Evolutionary conservation across 2,113 vertebrate genomes (phyloP), one percentile per base, ranked within the genome.

Genomic region (Montifringilla adamsi): DNA sequence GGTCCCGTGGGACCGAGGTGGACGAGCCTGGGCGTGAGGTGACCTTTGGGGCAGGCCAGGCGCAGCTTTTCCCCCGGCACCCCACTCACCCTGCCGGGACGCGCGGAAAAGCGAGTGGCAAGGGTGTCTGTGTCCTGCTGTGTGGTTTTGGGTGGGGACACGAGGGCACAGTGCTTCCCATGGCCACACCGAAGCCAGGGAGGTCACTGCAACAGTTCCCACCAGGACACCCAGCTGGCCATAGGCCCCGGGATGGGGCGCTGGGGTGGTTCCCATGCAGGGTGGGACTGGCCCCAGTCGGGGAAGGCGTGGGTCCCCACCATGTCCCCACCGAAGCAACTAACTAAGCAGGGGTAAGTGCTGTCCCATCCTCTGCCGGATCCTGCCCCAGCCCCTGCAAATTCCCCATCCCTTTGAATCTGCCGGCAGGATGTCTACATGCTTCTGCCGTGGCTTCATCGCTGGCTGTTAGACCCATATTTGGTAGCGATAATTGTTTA

Each of bases 401-500:
- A 31, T 52, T 92, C 75, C 83, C 66, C 12, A 16, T 31, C 46
- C 78, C 95, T 87, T 96, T 85, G 94, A 94, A 93, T 96, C 63
- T 87, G 68, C 93, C 94, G 94, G 93, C 81, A 95, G 95, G 91
- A 96, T 91, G 85, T 95, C 83, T 93, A 33, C 82, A 90, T 93
- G 94, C 60, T 91, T 91, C 75, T 93, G 70, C 89, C 16, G 76
- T 90, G 91, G 60, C 87, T 96, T 96, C 96, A 96, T 95, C 85
- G 85, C 96, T 88, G 82, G 41, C 91, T 86, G 43, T 93, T 90
- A 81, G 93, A 95, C 49, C 96, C 96, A 96, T 97, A 97, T 97
- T 96, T 97, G 96, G 96, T 97, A 97, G 95, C 80, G 90, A 91
- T 94, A 87, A 90, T 90, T 96, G 96, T 95, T 96, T 96, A 95